phyloP scores from a whole-genome alignment of 1,140 invertebrate genomes.

The Drosophila pruinosa region DNA sequence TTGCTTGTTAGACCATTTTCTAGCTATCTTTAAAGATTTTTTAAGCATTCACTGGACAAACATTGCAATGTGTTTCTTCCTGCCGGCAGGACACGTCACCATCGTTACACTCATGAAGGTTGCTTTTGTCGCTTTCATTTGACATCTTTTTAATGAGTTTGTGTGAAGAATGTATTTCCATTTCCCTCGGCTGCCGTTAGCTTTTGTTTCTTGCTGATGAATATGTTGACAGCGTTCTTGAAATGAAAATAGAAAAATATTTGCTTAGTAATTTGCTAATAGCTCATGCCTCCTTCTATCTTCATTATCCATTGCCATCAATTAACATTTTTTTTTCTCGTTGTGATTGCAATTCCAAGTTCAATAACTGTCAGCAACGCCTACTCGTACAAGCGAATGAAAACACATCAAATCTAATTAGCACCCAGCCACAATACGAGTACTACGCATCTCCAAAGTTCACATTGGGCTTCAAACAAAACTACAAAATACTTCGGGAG shows the following conservation, averaged over 20 bases:
- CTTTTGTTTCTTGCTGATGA: constrained; percentile 13
- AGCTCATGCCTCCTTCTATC: neutral
- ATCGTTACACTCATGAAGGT: constrained; percentile 1
- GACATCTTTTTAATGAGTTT: constrained; percentile 29
- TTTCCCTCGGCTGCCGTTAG: constrained; percentile 4
- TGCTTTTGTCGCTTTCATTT: constrained; percentile 13
- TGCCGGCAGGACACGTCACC: neutral
- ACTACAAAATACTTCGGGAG: neutral
- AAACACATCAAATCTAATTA: constrained; percentile 63
- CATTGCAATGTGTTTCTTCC: neutral
- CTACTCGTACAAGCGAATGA: constrained; percentile 25
- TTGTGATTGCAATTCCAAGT: constrained; percentile 23
- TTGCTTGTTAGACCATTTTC: neutral
- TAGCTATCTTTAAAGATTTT: neutral
- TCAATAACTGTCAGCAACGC: constrained; percentile 47
- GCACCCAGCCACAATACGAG: constrained; percentile 27
- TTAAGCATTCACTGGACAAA: neutral
- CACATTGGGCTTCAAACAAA: neutral
- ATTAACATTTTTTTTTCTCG: neutral
- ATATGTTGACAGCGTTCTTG: constrained; percentile 28
- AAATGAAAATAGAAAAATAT: neutral
- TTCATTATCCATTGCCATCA: neutral
- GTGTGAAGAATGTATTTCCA: constrained; percentile 5
- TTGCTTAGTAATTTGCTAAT: constrained; percentile 15
- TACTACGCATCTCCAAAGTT: constrained; percentile 2